Evolutionary conservation across 2,797 vertebrate genomes (phyloP).

Genomic region (Eupleurogrammus muticus): DNA sequence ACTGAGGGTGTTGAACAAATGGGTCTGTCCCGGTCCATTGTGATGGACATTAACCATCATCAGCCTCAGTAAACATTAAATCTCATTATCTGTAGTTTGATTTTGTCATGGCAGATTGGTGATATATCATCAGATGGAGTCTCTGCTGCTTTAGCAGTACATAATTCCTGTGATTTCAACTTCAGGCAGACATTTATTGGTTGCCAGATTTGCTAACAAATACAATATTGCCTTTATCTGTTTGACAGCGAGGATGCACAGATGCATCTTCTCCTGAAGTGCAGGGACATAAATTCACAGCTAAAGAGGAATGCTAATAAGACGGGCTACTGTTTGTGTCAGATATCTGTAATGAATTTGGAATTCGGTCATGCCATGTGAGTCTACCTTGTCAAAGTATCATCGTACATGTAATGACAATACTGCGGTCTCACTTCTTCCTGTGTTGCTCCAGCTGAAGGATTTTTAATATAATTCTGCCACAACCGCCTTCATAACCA

Average conservation of each 20-base stretch:
- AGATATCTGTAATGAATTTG: constrained; percentile 13
- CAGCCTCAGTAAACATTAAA: constrained; percentile 30
- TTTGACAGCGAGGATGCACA: neutral
- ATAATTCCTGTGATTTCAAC: constrained; percentile 42
- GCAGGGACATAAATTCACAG: constrained; percentile 16
- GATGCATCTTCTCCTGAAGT: constrained; percentile 25
- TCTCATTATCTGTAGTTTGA: constrained; percentile 33
- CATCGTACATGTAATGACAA: neutral
- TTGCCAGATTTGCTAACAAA: constrained; percentile 31
- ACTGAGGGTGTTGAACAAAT: constrained; percentile 12
- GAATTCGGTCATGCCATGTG: neutral
- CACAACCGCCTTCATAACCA: neutral
- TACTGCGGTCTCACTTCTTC: neutral
- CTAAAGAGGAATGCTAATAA: constrained; percentile 39
- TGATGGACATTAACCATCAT: constrained; percentile 24
- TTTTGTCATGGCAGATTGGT: constrained; percentile 43
- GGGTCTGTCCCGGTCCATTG: constrained; percentile 5
- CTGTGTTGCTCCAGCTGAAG: neutral
- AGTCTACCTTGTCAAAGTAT: constrained; percentile 1
- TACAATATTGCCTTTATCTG: constrained; percentile 8
- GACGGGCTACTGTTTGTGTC: neutral
- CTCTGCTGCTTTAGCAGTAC: constrained; percentile 30
- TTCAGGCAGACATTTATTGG: constrained; percentile 19
- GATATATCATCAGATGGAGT: constrained; percentile 44
- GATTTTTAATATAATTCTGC: constrained; percentile 2